Evolutionary conservation across 2,113 vertebrate genomes (phyloP), one percentile per base, ranked within the genome.

Genomic region (Chiloscyllium plagiosum): DNA sequence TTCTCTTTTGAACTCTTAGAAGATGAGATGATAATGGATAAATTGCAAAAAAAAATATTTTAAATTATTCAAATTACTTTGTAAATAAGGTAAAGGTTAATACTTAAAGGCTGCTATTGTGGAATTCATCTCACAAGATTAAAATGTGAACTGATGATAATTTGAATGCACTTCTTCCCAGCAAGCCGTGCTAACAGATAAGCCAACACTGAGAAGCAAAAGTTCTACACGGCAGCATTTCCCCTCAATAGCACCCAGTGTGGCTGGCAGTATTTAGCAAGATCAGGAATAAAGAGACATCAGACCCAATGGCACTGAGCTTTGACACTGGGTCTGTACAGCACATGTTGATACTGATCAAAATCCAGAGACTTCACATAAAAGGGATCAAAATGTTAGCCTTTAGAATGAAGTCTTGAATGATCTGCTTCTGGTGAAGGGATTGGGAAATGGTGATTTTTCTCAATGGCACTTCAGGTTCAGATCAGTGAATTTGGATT

Each of bases 131-230:
- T 13, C 50, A 22, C 68, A 17, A 33, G 37, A 95, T 37, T 70
- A 95, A 95, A 47, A 95, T 95, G 20, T 72, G 93, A 94, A 94
- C 29, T 72, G 68, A 94, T 70, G n/a, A 72, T 72, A 72, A 50
- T 95, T 52, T 33, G 26, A 70, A 95, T 15, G 7, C 0, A 33
- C 69, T 72, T 70, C 66, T 42, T 94, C 47, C 68, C 47, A 33
- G 69, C 37, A 95, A 69, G 72, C 42, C 50, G 50, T 33, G 10
- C 20, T 56, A 29, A 89, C 10, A 29, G 93, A 68, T 24, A 42
- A 72, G 42, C 33, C 50, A 95, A 50, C 22, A 29, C 15, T 10
- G 42, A 47, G 20, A 95, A 95, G 47, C 93, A 72, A 8, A 42
- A 69, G 12, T 69, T 29, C 68, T 37, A 95, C 37, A 50, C 37